A percentile compares a stretch with the other conserved stretches of the same genome.
phyloP scores from a whole-genome alignment of 1,140 invertebrate genomes.

The Muscidifurax raptorellus region DNA sequence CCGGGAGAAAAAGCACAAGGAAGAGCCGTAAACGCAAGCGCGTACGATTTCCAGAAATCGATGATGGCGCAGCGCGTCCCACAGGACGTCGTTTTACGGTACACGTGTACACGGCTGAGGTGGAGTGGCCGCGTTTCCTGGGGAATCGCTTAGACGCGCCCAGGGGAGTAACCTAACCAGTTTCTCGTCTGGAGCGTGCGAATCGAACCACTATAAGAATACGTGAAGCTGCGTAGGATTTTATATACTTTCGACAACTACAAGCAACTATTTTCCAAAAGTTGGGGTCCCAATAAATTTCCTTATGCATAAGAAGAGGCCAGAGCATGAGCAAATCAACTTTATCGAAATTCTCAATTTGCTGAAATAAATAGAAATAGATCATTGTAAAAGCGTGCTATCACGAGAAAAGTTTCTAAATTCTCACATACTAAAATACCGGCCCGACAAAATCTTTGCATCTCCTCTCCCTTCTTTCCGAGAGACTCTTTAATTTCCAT shows the following conservation, averaged over 20 bases:
- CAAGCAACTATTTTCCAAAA: background rate
- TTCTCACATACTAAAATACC: background rate
- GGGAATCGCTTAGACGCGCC: background rate
- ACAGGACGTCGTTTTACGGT: constrained; percentile 23
- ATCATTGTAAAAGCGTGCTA: background rate
- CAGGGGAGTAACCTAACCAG: background rate
- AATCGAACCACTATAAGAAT: background rate
- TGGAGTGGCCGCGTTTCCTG: background rate
- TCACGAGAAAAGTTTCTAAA: background rate
- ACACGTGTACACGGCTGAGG: background rate
- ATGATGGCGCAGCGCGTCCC: background rate
- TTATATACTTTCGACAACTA: background rate
- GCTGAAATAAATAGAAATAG: background rate
- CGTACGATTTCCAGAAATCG: constrained; percentile 18
- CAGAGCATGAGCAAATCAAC: background rate
- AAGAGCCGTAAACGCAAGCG: background rate
- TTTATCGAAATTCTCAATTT: background rate
- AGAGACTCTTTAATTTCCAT: constrained; percentile 35
- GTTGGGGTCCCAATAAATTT: background rate
- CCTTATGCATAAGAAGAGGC: background rate
- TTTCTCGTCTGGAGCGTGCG: background rate
- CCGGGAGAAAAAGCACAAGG: background rate
- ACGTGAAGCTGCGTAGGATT: background rate
- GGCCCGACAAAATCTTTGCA: background rate
- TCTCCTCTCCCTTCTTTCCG: constrained; percentile 49